Evolutionary conservation across 2,888 invertebrate genomes (phyloP).

Genomic region (Orthosia incerta): DNA sequence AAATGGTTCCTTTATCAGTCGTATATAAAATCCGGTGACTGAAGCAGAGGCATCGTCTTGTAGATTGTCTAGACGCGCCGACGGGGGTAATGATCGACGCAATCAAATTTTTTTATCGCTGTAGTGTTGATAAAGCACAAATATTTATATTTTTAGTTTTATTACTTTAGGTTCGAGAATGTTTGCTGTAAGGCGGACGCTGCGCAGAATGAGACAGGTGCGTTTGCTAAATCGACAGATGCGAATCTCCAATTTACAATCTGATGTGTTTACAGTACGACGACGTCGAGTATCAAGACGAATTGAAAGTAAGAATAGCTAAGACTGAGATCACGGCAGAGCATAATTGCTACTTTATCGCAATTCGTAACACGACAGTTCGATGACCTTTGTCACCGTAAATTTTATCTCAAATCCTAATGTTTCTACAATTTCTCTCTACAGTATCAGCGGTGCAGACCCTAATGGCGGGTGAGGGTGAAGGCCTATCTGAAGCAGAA

Average conservation of each 20-base stretch:
- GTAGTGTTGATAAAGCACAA: conserved; percentile 15
- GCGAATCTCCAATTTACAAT: conserved; percentile 29
- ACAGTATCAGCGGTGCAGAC: conserved; percentile 68
- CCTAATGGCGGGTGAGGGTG: conserved; percentile 60
- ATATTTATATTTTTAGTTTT: conserved; percentile 53
- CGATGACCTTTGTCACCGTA: conserved; percentile 33
- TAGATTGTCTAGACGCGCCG: conserved; percentile 13
- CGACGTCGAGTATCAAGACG: background rate
- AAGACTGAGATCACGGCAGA: conserved; percentile 17
- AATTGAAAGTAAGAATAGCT: conserved; percentile 43
- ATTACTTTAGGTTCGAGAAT: conserved; percentile 45
- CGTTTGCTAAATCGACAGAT: conserved; percentile 38
- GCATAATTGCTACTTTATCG: conserved; percentile 4
- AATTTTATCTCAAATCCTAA: conserved; percentile 14
- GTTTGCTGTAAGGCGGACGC: conserved; percentile 11
- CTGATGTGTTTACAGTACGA: conserved; percentile 42
- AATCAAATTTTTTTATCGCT: conserved; percentile 28
- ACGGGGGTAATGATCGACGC: conserved; percentile 35
- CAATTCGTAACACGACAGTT: conserved; percentile 19
- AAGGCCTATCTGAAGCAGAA: conserved; percentile 64
- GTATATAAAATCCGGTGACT: background rate
- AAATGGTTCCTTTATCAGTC: background rate
- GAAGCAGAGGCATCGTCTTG: background rate
- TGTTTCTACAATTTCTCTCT: conserved; percentile 22
- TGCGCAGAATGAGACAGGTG: conserved; percentile 36